Evolutionary conservation across 23 tunicate species (phyloP).

Genomic region (Botrylloides violaceus): DNA sequence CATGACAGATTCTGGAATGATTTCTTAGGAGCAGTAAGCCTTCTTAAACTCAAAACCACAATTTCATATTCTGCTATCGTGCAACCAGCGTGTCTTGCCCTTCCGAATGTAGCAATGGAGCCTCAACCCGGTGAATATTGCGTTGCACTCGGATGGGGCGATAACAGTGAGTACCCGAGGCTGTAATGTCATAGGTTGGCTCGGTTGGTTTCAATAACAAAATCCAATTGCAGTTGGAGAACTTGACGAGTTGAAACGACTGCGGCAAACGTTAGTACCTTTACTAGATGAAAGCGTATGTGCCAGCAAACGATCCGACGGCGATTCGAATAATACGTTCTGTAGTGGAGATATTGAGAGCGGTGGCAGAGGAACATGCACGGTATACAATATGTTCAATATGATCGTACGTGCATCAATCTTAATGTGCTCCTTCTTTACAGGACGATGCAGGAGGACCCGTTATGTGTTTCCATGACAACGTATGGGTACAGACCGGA

Average conservation of each 20-base stretch:
- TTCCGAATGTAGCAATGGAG: not conserved
- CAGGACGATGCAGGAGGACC: constrained; percentile 42
- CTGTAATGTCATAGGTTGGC: no score
- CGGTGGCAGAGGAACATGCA: constrained; percentile 12
- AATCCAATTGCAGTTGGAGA: no score
- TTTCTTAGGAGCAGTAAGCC: not conserved
- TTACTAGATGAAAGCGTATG: constrained; percentile 12
- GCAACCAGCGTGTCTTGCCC: not conserved
- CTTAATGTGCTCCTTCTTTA: no score
- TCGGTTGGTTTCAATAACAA: no score
- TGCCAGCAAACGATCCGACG: not conserved
- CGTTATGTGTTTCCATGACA: constrained; percentile 16
- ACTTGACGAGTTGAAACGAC: not conserved
- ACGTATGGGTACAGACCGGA: constrained; percentile 16
- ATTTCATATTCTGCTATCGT: not conserved
- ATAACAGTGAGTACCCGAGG: not conserved
- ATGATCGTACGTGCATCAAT: no score
- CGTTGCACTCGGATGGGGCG: constrained; percentile 19
- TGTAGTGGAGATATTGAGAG: constrained; percentile 15
- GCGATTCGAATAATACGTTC: not conserved
- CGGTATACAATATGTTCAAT: no score
- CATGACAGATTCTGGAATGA: no score
- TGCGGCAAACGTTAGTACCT: constrained; percentile 30
- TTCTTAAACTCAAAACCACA: not conserved
- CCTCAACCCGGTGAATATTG: constrained; percentile 2